Conservation (phyloP, 2,888 invertebrate genomes). For the Zaprionus obscuricornis region DNA sequence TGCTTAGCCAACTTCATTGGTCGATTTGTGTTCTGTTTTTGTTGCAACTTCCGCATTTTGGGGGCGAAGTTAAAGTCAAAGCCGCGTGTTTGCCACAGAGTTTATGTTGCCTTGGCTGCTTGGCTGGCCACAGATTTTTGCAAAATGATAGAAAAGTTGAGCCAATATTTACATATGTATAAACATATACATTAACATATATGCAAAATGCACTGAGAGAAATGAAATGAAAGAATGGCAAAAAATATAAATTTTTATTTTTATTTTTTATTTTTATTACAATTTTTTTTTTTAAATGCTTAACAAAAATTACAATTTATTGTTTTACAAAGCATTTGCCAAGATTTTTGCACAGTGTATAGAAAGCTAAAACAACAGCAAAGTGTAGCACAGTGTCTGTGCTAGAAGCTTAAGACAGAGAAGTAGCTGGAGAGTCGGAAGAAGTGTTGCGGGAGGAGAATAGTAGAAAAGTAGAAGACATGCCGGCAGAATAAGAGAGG, state of each 20-base stretch:
- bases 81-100: slow-evolving; percentile 46
- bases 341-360: slow-evolving; percentile 5
- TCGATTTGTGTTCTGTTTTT: slow-evolving; percentile 38
- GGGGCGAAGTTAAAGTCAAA: slow-evolving; percentile 48
- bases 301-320: too few species aligned
- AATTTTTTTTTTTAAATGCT: too few species aligned
- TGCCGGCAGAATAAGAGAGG: too few species aligned
- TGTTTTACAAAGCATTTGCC: too few species aligned
- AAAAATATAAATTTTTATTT: too few species aligned
- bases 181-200: slow-evolving; percentile 11
- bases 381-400: slow-evolving; percentile 60
- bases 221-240: too few species aligned
- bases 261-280: too few species aligned
- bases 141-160: slow-evolving; percentile 71
- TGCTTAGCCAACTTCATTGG: slow-evolving; percentile 4
- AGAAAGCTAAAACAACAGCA: slow-evolving; percentile 45
- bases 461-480: too few species aligned
- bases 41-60: slow-evolving; percentile 72
- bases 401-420: slow-evolving; percentile 42
- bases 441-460: too few species aligned
- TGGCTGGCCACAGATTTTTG: slow-evolving; percentile 72
- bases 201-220: background rate
- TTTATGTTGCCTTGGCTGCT: slow-evolving; percentile 61
- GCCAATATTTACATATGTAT: slow-evolving; percentile 72
- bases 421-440: too few species aligned